Evolutionary conservation across 2,888 invertebrate genomes (phyloP).

Genomic region (Polylopha cassiicola): DNA sequence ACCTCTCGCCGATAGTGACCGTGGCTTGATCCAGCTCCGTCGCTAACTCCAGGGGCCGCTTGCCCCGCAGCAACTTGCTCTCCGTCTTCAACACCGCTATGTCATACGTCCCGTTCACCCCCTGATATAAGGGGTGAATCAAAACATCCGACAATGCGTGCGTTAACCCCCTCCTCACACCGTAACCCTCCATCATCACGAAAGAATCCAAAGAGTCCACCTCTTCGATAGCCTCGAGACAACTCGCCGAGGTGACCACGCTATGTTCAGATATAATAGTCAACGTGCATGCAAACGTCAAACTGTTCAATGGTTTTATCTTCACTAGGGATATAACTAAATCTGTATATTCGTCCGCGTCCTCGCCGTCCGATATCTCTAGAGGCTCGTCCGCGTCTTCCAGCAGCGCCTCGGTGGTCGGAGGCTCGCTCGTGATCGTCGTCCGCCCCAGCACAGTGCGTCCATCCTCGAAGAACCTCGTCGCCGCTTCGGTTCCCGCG

Average conservation of each 20-base stretch:
- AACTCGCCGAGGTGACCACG: constrained; percentile 61
- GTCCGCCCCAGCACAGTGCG: not conserved
- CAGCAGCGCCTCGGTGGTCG: not conserved
- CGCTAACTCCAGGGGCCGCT: constrained; percentile 31
- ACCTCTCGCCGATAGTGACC: constrained; percentile 49
- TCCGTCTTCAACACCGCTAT: constrained; percentile 47
- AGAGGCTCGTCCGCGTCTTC: constrained; percentile 4
- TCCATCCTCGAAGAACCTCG: constrained; percentile 38
- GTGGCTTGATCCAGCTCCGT: constrained; percentile 41
- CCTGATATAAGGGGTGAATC: constrained; percentile 51
- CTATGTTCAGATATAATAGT: constrained; percentile 48
- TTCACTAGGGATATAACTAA: constrained; percentile 51
- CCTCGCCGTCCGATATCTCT: constrained; percentile 33
- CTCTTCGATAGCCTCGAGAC: constrained; percentile 57
- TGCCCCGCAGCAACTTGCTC: constrained; percentile 27
- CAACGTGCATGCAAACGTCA: constrained; percentile 55
- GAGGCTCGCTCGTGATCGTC: too few relatives aligned
- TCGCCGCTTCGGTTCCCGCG: constrained; percentile 38
- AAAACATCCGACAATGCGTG: constrained; percentile 42
- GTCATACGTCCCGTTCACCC: constrained; percentile 41
- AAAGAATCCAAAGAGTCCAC: constrained; percentile 53
- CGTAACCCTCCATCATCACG: constrained; percentile 48
- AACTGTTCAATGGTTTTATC: constrained; percentile 38
- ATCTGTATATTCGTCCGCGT: constrained; percentile 27
- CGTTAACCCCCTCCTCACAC: constrained; percentile 30